phyloP scores from a whole-genome alignment of 92 coral and sea anemone species.

The Zoanthus gigantus region DNA sequence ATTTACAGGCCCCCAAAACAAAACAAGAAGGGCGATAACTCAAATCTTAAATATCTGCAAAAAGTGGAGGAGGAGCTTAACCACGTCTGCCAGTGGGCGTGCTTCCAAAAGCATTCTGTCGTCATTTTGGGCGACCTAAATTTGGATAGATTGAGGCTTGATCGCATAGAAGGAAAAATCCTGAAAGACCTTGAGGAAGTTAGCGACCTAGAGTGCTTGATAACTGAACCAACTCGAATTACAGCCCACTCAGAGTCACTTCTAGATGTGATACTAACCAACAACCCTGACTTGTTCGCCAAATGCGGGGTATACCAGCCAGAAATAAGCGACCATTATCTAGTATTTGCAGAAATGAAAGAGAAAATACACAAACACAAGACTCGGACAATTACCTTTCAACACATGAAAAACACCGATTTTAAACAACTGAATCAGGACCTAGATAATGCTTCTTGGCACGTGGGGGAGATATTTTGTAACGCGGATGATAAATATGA shows the following conservation, averaged over 20 bases:
- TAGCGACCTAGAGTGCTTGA: conserved; percentile 55
- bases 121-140: conserved; percentile 52
- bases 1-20: conserved; percentile 46
- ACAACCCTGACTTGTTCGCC: conserved; percentile 53
- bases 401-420: conserved; percentile 67
- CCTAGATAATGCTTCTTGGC: conserved; percentile 60
- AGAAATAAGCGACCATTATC: conserved; percentile 68
- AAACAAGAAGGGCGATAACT: conserved; percentile 14
- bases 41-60: conserved; percentile 2
- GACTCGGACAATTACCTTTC: conserved; percentile 57
- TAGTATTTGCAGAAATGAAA: conserved; percentile 66
- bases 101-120: conserved; percentile 51
- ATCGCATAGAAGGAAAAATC: conserved; percentile 51
- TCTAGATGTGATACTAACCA: conserved; percentile 51
- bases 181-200: conserved; percentile 51
- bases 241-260: conserved; percentile 55
- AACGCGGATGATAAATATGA: conserved; percentile 52
- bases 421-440: conserved; percentile 61
- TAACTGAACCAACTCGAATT: conserved; percentile 60
- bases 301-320: conserved; percentile 68
- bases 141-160: conserved; percentile 43
- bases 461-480: conserved; percentile 61
- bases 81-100: conserved; percentile 48
- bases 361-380: conserved; percentile 68
- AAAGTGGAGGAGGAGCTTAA: conserved; percentile 45